Conservation (phyloP, 1,140 invertebrate genomes). For the Camponotus floridanus region DNA sequence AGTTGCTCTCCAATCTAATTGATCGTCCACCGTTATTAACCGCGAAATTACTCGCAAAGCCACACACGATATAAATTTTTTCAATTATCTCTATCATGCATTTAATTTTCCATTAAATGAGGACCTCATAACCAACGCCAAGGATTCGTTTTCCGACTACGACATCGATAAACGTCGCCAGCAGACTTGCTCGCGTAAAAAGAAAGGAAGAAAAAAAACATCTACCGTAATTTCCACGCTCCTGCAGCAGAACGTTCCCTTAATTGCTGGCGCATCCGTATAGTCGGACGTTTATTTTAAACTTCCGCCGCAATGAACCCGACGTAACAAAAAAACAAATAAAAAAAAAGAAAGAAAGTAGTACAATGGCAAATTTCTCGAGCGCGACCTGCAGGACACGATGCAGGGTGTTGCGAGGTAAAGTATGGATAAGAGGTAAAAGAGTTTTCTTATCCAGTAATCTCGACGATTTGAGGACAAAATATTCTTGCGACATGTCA, state of each 20-base stretch:
- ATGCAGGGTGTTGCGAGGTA: slow-evolving; percentile 15
- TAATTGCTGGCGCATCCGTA: slow-evolving; percentile 52
- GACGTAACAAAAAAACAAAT: not conserved
- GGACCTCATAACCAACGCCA: slow-evolving; percentile 23
- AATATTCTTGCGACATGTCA: not conserved
- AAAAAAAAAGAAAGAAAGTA: not conserved
- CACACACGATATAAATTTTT: not conserved
- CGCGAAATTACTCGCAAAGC: not conserved
- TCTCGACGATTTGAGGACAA: slow-evolving; percentile 14
- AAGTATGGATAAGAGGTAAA: slow-evolving; percentile 14
- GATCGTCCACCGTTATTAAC: not conserved
- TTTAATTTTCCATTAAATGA: slow-evolving; percentile 41
- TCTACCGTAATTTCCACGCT: slow-evolving; percentile 49
- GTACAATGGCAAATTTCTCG: slow-evolving; percentile 35
- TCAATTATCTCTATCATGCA: not conserved
- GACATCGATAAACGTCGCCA: slow-evolving; percentile 55
- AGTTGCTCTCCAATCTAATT: not conserved
- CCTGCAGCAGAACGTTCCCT: slow-evolving; percentile 45
- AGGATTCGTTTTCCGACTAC: slow-evolving; percentile 29
- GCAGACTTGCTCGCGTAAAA: slow-evolving; percentile 33
- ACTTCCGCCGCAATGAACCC: slow-evolving; percentile 56
- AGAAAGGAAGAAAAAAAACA: slow-evolving; percentile 2
- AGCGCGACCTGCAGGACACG: slow-evolving; percentile 8
- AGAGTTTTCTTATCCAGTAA: slow-evolving; percentile 14
- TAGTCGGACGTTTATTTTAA: slow-evolving; percentile 55